Conservation (phyloP, 92 coral and sea anemone genomes). For the Zoanthus sociatus region DNA sequence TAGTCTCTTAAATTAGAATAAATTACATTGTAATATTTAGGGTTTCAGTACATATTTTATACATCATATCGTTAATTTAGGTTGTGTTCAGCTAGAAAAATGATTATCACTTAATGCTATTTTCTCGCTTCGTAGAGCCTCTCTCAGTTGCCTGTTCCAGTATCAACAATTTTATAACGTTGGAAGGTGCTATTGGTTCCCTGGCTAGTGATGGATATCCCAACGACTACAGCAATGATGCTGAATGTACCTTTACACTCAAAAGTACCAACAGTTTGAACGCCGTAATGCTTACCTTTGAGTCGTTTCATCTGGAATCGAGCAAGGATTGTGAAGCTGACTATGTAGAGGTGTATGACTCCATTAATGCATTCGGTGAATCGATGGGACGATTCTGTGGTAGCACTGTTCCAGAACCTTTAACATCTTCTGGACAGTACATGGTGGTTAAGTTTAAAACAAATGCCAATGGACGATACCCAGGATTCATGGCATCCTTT, state of each 20-base stretch:
- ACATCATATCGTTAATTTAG: neutral
- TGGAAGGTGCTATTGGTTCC: conserved; percentile 53
- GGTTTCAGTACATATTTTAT: too few relatives aligned
- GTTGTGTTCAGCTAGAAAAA: neutral
- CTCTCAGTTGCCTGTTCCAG: conserved; percentile 58
- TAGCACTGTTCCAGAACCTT: conserved; percentile 51
- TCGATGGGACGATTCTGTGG: conserved; percentile 77
- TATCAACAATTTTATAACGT: neutral
- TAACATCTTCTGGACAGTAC: conserved; percentile 46
- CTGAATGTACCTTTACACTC: conserved; percentile 59
- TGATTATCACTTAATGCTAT: neutral
- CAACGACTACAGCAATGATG: conserved; percentile 62
- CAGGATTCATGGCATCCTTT: conserved; percentile 79
- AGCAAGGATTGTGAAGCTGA: conserved; percentile 61
- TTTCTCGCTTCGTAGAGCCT: conserved; percentile 45
- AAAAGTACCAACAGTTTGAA: conserved; percentile 48
- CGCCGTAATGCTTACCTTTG: conserved; percentile 66
- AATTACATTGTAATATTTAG: too few relatives aligned
- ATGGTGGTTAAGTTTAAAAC: conserved; percentile 67
- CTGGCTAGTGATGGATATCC: conserved; percentile 72
- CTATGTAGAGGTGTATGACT: conserved; percentile 74
- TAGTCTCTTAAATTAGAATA: too few relatives aligned
- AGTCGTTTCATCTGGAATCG: conserved; percentile 55
- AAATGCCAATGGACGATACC: conserved; percentile 61
- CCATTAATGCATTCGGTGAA: conserved; percentile 40